These are phyloP conservation scores for Plebejus melissa DNA, from an alignment of 2,888 invertebrate species.

Conservation along the genomic window DNA sequence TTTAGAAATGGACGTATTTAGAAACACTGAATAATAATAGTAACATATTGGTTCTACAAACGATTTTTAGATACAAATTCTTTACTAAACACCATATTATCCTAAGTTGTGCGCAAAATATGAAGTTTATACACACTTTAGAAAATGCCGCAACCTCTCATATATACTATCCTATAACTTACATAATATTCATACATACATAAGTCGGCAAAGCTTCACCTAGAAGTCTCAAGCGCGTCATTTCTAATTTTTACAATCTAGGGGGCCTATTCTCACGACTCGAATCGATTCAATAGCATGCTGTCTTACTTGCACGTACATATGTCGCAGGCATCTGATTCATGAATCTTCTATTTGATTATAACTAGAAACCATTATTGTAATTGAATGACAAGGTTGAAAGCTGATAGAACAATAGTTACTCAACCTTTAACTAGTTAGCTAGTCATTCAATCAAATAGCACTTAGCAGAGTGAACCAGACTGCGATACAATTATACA, in stretches of 20 bases:
- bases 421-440: no score
- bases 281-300: no score
- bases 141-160: conserved; percentile 8
- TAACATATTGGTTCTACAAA: background rate
- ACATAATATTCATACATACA: conserved; percentile 12
- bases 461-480: background rate
- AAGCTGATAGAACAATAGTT: no score
- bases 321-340: no score
- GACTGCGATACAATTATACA: background rate
- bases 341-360: no score
- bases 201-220: conserved; percentile 36
- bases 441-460: background rate
- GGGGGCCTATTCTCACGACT: background rate
- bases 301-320: no score
- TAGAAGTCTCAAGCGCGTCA: conserved; percentile 38
- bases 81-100: background rate
- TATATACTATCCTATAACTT: conserved; percentile 9
- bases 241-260: conserved; percentile 33
- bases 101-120: conserved; percentile 21
- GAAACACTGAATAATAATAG: background rate
- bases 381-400: no score
- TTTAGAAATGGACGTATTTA: background rate
- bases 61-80: background rate
- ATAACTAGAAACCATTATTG: no score
- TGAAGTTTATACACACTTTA: conserved; percentile 21